phyloP scores from a whole-genome alignment of 2,797 vertebrate genomes.

The Sebastes trivittatus region DNA sequence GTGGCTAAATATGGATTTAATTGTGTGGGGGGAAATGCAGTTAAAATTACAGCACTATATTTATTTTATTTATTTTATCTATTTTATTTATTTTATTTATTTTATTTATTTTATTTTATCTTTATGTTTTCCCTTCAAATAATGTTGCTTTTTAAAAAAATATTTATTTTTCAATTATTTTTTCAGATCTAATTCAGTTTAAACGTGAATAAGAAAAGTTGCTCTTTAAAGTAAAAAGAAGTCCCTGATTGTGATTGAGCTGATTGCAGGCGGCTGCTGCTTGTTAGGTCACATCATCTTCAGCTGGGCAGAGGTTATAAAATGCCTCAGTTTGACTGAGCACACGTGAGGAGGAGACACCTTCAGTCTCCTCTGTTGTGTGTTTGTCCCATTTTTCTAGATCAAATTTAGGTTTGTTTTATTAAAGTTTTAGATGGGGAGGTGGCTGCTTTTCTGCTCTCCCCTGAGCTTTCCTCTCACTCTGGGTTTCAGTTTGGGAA shows the following conservation, averaged over 20 bases:
- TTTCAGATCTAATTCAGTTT: neutral
- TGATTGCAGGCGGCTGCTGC: neutral
- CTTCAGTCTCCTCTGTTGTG: neutral
- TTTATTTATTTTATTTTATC: too few species aligned
- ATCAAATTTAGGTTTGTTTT: neutral
- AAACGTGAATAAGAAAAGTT: neutral
- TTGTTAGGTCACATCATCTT: neutral
- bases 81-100: too few species aligned
- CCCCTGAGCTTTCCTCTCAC: neutral
- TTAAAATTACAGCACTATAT: neutral
- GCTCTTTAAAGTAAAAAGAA: neutral
- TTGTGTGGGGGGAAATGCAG: neutral
- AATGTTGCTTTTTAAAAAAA: neutral
- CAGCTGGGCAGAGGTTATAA: neutral
- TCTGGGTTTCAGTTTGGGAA: neutral
- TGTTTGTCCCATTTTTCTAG: neutral
- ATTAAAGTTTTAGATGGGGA: rapidly evolving
- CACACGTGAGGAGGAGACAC: neutral
- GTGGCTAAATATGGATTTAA: neutral
- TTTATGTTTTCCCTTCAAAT: neutral
- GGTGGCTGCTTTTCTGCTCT: neutral
- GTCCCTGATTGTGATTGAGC: neutral
- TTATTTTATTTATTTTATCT: neutral
- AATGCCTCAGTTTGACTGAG: neutral
- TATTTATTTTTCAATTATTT: neutral